Base-by-base conservation (phyloP, 1,140 invertebrate species). In the Hyles euphorbiae region DNA sequence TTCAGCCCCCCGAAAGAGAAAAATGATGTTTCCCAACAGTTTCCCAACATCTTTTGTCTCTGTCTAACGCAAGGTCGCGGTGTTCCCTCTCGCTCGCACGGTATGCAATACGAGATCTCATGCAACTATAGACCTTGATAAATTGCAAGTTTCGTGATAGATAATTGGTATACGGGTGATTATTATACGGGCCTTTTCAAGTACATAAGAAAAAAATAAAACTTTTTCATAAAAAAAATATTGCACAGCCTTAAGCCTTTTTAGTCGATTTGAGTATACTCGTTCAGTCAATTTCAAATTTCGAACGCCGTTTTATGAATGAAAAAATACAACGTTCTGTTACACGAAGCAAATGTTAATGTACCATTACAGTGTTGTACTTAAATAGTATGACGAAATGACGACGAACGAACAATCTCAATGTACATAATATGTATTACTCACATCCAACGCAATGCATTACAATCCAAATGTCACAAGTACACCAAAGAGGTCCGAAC, bases 111-210 rank as follows among this genome's bases (percentile, higher is more conserved):
- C 69, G 66, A 76, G 74, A 88, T 86, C 81, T 87, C 85, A 83
- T 88, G 83, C 85, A 87, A 83, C 77, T 75, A 72, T 49, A 76
- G 81, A 85, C 85, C 85, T 88, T 88, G 85, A 79, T 85, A 79
- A 75, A 80, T 75, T 83, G 82, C 82, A 81, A 81, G 81, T 86
- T 88, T 88, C 82, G 85, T 82, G 80, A 78, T 86, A 88, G 85
- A 83, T 84, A 87, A 87, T 82, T 82, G 74, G 70, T 83, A 82
- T 86, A 79, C 81, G 78, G 81, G 82, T 80, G 61, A 75, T 74
- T 81, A 78, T 73, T 73, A 83, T 83, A 76, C 76, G 70, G 72
- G 69, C 61, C 54, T 75, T 74, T 68, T 34, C 60, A 72, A 74
- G 72, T 69, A 61, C 60, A 70, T 71, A 67, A 71, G 61, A 45